phyloP scores from a whole-genome alignment of 2,888 invertebrate species.

The Drosophila atripex region DNA sequence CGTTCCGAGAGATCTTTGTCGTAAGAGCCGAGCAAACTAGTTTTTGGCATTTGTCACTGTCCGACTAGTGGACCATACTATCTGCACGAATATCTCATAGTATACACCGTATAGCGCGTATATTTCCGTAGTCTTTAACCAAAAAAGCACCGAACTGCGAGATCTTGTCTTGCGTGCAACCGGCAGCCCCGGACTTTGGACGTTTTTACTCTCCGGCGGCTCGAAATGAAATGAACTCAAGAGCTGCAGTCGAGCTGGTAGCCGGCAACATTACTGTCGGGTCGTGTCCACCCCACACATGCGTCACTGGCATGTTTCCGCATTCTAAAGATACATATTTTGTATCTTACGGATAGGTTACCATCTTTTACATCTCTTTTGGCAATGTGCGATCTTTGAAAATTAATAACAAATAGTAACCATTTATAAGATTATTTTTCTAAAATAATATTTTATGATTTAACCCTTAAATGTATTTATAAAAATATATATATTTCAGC shows the following conservation, averaged over 20 bases:
- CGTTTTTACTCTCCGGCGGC: conserved; percentile 51
- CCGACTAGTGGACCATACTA: conserved; percentile 26
- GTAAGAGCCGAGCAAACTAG: conserved; percentile 15
- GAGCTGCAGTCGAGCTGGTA: conserved; percentile 36
- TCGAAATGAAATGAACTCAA: conserved; percentile 51
- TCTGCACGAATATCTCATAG: conserved; percentile 9
- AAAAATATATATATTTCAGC: too few species aligned
- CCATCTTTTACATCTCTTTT: background rate
- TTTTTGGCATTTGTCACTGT: conserved; percentile 27
- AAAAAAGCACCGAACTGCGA: background rate
- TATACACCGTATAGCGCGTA: conserved; percentile 5
- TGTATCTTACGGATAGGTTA: background rate
- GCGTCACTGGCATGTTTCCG: conserved; percentile 4
- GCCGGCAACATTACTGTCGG: conserved; percentile 19
- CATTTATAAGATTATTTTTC: too few species aligned
- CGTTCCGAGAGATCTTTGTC: conserved; percentile 22
- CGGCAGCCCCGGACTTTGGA: conserved; percentile 26
- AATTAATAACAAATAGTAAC: background rate
- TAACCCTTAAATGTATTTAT: too few species aligned
- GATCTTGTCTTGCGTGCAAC: conserved; percentile 22
- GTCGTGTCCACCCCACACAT: conserved; percentile 46
- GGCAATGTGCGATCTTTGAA: background rate
- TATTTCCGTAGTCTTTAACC: conserved; percentile 15
- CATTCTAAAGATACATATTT: background rate
- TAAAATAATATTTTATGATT: too few species aligned